phyloP scores from a whole-genome alignment of 2,797 vertebrate genomes.

The Limnodromus scolopaceus region DNA sequence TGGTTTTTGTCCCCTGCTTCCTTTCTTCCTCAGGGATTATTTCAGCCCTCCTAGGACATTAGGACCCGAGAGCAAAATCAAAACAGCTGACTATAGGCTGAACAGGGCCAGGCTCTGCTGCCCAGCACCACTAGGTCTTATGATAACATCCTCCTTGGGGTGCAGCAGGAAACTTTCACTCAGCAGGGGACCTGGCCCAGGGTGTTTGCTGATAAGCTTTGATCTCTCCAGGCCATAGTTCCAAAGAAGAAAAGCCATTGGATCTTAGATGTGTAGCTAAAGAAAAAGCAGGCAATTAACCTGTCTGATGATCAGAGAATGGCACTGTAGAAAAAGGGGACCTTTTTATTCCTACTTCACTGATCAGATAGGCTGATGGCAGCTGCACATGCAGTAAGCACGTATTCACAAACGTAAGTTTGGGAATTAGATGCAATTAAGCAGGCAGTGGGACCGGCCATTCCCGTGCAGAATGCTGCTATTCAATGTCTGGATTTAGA shows the following conservation, averaged over 20 bases:
- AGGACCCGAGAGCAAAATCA: background rate
- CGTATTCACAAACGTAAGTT: accelerated
- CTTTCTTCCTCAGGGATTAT: background rate
- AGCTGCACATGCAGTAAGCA: background rate
- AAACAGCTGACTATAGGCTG: accelerated
- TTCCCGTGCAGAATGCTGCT: background rate
- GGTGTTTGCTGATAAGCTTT: background rate
- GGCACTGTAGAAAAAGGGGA: background rate
- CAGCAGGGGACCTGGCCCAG: background rate
- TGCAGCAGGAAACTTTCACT: background rate
- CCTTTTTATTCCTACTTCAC: background rate
- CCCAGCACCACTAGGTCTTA: background rate
- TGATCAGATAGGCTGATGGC: background rate
- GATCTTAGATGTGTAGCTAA: background rate
- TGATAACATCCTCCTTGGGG: accelerated
- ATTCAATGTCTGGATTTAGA: background rate
- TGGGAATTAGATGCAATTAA: background rate
- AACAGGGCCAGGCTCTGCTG: background rate
- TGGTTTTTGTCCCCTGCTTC: background rate
- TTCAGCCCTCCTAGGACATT: background rate
- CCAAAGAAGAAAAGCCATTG: background rate
- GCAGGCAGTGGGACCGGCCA: background rate
- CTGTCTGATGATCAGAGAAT: background rate
- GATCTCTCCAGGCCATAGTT: background rate
- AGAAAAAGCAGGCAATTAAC: background rate